Base-by-base conservation (phyloP, 2,888 invertebrate genomes). In the Gnatocerus cornutus region DNA sequence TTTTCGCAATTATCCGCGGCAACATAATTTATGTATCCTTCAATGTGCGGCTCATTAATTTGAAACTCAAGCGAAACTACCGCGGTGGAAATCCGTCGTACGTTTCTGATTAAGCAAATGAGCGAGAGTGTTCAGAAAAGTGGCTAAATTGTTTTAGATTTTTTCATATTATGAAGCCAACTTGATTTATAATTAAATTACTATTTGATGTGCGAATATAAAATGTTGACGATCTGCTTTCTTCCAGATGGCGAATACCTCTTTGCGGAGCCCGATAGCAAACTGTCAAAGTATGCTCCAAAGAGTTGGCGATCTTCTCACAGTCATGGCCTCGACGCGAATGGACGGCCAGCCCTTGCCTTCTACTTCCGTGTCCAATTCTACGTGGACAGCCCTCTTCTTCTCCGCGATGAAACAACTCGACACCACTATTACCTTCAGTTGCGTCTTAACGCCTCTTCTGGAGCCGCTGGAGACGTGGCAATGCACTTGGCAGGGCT, bases 231-330 rank as follows among this genome's bases (percentile, higher is more conserved):
- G n/a, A 10, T n/a, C n/a, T 13, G 27, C 6, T 7, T 27, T 29
- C 50, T 21, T 81, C 76, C 90, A 97, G 97, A 97, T 90, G 95
- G 95, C 87, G 97, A 98, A 88, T 97, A 94, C 87, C 90, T 97
- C 83, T 98, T 98, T 88, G 93, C 96, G 86, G 96, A 97, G 85
- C 92, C 93, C 84, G 97, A 97, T 85, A 94, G 93, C 88, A 98
- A 98, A 88, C 89, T 98, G 82, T 95, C 95, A 84, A 98, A 98
- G 87, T 96, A 97, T 88, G 96, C 96, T 80, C 96, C 97, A 82
- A 97, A 97, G 87, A 94, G 94, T 86, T 97, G 97, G 97, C 93
- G 96, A 85, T 94, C 95, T 78, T 95, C 96, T 77, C 94, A 95
- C 86, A 94, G 94, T 82, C 94, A 95, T 88, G 96, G 96, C 77